Percentiles rank a stretch among this genome's conserved stretches.
Conservation (phyloP, 2,797 vertebrate species). For the Esox masquinongy region DNA sequence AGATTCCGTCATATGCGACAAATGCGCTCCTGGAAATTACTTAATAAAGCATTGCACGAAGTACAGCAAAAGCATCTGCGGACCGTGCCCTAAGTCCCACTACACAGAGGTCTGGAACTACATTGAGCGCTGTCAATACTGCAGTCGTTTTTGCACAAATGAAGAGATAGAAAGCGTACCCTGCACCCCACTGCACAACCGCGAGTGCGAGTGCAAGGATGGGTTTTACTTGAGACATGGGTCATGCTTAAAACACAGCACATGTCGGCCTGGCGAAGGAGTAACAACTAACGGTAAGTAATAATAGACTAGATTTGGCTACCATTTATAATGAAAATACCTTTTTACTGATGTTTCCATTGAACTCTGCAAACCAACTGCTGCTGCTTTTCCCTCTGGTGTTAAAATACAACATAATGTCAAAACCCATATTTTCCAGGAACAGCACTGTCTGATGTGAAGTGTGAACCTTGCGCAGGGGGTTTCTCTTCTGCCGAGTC, state of each 20-base stretch:
- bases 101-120: conserved; percentile 77
- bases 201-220: conserved; percentile 67
- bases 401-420: not conserved
- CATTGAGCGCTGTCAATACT: conserved; percentile 71
- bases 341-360: not conserved
- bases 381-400: not conserved
- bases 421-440: conserved; percentile 42
- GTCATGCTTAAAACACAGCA: conserved; percentile 63
- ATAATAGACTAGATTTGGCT: not conserved
- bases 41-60: conserved; percentile 56
- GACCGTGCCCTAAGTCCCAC: conserved; percentile 55
- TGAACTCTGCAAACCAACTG: not conserved
- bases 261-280: conserved; percentile 46
- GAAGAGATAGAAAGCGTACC: conserved; percentile 60
- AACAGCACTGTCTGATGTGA: conserved; percentile 56
- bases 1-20: conserved; percentile 50
- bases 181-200: conserved; percentile 66
- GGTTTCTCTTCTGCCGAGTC: conserved; percentile 64
- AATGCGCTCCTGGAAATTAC: conserved; percentile 71
- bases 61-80: conserved; percentile 39
- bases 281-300: conserved; percentile 50
- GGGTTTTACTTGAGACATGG: conserved; percentile 60
- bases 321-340: not conserved
- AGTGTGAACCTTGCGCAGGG: conserved; percentile 38
- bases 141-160: conserved; percentile 68